phyloP scores from a whole-genome alignment of 2,797 vertebrate genomes.

The Pangasius macronema region DNA sequence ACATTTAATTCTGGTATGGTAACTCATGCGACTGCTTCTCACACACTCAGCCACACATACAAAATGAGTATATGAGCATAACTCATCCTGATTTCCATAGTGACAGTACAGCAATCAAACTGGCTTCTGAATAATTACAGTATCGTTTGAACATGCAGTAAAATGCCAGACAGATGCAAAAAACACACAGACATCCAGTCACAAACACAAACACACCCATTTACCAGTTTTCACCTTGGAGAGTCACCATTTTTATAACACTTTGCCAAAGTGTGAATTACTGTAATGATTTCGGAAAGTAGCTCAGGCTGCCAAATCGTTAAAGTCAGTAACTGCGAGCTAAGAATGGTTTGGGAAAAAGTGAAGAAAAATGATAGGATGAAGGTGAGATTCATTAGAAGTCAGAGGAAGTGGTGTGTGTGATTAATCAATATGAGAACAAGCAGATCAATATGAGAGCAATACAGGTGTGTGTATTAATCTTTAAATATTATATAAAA shows the following conservation, averaged over 20 bases:
- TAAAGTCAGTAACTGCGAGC: not conserved
- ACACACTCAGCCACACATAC: not conserved
- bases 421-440: not conserved
- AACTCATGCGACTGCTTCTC: constrained; percentile 14
- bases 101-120: constrained; percentile 7
- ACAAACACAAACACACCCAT: constrained; percentile 7
- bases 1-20: constrained; percentile 15
- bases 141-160: not conserved
- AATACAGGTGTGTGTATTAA: not conserved
- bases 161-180: constrained; percentile 13
- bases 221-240: constrained; percentile 27
- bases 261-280: constrained; percentile 10
- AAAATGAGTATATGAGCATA: constrained; percentile 6
- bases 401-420: not conserved
- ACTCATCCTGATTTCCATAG: constrained; percentile 14
- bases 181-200: not conserved
- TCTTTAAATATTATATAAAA: constrained; percentile 3
- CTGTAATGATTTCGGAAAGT: not conserved
- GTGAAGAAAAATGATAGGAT: constrained; percentile 1
- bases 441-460: not conserved
- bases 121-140: constrained; percentile 18
- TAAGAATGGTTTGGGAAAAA: not conserved
- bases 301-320: constrained; percentile 10
- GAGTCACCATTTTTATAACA: not conserved
- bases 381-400: not conserved